A percentile compares a stretch with the other conserved stretches of the same genome.
Conservation (phyloP, 2,797 vertebrate species). For the Okamejei kenojei region DNA sequence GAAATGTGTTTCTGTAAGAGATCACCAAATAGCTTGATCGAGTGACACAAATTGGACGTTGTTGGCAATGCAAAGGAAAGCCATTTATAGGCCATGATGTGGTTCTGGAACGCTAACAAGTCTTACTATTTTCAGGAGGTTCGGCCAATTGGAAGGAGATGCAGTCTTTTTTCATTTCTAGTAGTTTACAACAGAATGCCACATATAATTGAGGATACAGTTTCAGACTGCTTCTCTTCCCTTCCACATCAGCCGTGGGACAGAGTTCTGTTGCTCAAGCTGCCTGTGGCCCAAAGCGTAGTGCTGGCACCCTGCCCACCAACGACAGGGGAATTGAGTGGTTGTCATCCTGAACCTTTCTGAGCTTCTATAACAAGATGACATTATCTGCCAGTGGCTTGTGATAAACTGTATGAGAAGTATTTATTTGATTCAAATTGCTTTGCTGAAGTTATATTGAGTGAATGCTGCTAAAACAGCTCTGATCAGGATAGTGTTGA, state of each 20-base stretch:
- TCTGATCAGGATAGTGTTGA: neutral
- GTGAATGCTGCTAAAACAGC: neutral
- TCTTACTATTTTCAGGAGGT: neutral
- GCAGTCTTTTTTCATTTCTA: neutral
- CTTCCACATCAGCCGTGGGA: neutral
- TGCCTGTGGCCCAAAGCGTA: neutral
- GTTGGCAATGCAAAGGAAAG: slow-evolving; percentile 1
- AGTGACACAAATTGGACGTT: neutral
- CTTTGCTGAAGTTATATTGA: neutral
- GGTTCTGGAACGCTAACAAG: neutral
- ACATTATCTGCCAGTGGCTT: neutral
- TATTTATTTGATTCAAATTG: slow-evolving; percentile 29
- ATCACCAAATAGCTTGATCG: neutral
- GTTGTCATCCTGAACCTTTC: neutral
- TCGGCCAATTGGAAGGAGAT: neutral
- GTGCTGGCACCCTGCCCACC: neutral
- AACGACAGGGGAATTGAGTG: neutral
- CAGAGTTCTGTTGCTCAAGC: neutral
- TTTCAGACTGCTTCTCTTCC: neutral
- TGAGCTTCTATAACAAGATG: neutral
- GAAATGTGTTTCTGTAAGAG: neutral
- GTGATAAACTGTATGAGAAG: neutral
- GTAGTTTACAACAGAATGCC: neutral
- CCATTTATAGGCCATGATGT: neutral
- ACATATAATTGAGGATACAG: neutral